Evolutionary conservation across 2,888 invertebrate genomes (phyloP).

Genomic region (Drosophila birchii): DNA sequence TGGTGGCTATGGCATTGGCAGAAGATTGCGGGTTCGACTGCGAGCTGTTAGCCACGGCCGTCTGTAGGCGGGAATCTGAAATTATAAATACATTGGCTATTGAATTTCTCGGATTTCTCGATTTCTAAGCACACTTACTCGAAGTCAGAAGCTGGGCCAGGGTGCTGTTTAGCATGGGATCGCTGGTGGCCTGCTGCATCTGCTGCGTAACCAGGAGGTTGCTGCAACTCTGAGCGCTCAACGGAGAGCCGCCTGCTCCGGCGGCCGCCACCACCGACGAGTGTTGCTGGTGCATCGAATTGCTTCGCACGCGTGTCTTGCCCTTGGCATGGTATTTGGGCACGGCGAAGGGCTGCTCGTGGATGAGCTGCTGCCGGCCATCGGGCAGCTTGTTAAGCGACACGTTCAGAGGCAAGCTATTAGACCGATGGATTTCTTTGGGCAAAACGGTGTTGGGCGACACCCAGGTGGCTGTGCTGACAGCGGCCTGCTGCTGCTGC

Average conservation of each 20-base stretch:
- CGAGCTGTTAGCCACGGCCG: constrained; percentile 64
- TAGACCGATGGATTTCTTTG: constrained; percentile 87
- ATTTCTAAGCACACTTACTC: constrained; percentile 60
- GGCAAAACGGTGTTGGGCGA: constrained; percentile 70
- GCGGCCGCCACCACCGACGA: constrained; percentile 62
- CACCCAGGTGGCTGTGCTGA: constrained; percentile 67
- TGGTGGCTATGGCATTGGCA: constrained; percentile 77
- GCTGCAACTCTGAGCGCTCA: constrained; percentile 53
- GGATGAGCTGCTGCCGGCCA: constrained; percentile 48
- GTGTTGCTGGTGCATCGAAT: constrained; percentile 83
- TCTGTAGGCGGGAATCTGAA: constrained; percentile 64
- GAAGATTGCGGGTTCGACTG: constrained; percentile 75
- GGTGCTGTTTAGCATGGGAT: constrained; percentile 91
- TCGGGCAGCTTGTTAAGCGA: constrained; percentile 84
- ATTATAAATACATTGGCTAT: not conserved
- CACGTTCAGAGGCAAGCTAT: constrained; percentile 87
- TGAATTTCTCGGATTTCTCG: not conserved
- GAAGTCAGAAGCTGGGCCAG: constrained; percentile 92
- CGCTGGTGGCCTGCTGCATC: constrained; percentile 90
- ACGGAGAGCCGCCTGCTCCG: constrained; percentile 43
- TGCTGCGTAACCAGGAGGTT: constrained; percentile 84
- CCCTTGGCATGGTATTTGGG: constrained; percentile 83
- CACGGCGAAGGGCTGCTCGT: constrained; percentile 77
- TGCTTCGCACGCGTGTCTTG: constrained; percentile 83
- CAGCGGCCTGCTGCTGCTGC: constrained; percentile 50